Percentiles rank a stretch among this genome's conserved stretches.
Evolutionary conservation across 2,797 vertebrate species (phyloP).

Genomic region (Poeciliopsis gracilis): DNA sequence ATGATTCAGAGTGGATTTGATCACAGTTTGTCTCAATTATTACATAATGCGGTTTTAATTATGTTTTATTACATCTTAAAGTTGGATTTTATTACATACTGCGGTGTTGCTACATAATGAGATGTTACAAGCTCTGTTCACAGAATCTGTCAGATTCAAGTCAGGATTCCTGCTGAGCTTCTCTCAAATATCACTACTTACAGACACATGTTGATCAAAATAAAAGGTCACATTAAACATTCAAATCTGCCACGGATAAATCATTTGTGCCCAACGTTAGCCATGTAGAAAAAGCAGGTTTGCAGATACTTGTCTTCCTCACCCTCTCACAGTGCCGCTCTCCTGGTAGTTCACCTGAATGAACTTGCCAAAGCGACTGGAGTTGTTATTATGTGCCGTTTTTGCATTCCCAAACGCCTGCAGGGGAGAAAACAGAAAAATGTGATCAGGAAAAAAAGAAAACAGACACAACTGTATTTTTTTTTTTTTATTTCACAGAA

Average conservation of each 20-base stretch:
- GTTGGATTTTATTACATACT: too few relatives aligned
- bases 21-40: too few relatives aligned
- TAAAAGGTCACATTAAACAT: background rate
- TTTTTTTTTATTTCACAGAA: slow-evolving; percentile 14
- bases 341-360: slow-evolving; percentile 99
- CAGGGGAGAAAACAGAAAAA: background rate
- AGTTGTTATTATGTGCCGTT: slow-evolving; percentile 99
- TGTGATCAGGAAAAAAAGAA: slow-evolving; percentile 16
- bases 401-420: slow-evolving; percentile 88
- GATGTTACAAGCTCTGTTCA: background rate
- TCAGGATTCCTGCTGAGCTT: background rate
- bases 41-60: too few relatives aligned
- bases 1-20: too few relatives aligned
- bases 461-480: slow-evolving; percentile 10
- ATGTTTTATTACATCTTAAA: too few relatives aligned
- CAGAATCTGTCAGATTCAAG: background rate
- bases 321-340: slow-evolving; percentile 97
- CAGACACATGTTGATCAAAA: background rate
- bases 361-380: slow-evolving; percentile 98
- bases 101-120: too few relatives aligned
- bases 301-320: slow-evolving; percentile 57
- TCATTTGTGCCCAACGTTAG: background rate
- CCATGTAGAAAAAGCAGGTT: background rate
- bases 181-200: background rate
- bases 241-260: background rate